Evolutionary conservation across 1,140 invertebrate species (phyloP).

Genomic region (Pteromalus puparum): DNA sequence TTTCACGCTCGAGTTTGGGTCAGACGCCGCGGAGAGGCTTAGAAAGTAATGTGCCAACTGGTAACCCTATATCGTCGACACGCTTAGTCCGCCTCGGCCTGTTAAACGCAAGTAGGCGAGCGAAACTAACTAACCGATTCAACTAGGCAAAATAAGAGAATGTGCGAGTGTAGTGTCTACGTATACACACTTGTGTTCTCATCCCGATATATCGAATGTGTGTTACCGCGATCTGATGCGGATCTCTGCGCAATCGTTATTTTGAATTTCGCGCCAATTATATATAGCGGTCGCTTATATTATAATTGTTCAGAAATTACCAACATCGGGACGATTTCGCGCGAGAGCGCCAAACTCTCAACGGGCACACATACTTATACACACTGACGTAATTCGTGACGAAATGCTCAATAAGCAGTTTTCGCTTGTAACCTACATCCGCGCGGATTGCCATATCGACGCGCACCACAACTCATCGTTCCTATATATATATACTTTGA

Average conservation of each 20-base stretch:
- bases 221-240: background rate
- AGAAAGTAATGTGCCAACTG: slow-evolving; percentile 62
- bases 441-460: slow-evolving; percentile 32
- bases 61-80: slow-evolving; percentile 63
- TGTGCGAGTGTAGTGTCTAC: background rate
- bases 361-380: background rate
- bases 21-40: slow-evolving; percentile 48
- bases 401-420: slow-evolving; percentile 48
- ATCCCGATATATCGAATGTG: background rate
- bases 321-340: background rate
- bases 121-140: slow-evolving; percentile 60
- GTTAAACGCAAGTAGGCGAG: slow-evolving; percentile 63
- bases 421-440: slow-evolving; percentile 48
- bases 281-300: background rate
- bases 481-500: no score
- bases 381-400: slow-evolving; percentile 42
- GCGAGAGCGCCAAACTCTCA: slow-evolving; percentile 38
- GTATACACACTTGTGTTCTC: no score
- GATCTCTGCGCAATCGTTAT: background rate
- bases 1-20: slow-evolving; percentile 49
- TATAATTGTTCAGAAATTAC: slow-evolving; percentile 3
- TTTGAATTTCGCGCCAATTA: background rate
- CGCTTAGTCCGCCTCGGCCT: slow-evolving; percentile 58
- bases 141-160: slow-evolving; percentile 64
- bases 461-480: slow-evolving; percentile 6